A percentile compares a stretch with the other conserved stretches of the same genome.
Evolutionary conservation across 23 tunicate genomes (phyloP).

Genomic region (Halocynthia aurantium): DNA sequence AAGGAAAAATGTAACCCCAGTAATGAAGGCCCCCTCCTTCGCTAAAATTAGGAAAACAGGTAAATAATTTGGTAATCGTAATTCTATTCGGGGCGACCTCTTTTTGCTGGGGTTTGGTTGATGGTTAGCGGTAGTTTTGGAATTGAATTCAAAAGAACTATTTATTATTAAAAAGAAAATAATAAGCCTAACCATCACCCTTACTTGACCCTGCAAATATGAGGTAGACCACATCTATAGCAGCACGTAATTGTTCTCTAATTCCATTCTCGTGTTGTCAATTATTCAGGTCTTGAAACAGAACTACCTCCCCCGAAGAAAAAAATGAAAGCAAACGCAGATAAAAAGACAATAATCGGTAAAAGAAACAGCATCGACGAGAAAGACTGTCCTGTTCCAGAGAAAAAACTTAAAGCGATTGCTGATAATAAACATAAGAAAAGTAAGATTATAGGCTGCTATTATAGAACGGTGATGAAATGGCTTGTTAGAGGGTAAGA

Average conservation of each 20-base stretch:
- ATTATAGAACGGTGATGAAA: too few relatives aligned
- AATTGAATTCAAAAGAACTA: too few relatives aligned
- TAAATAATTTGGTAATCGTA: background rate
- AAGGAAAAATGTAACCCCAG: constrained; percentile 16
- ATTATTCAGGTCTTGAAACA: constrained; percentile 45
- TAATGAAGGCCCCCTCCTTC: constrained; percentile 53
- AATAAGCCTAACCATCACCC: background rate
- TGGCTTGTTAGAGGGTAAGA: too few relatives aligned
- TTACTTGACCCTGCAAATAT: background rate
- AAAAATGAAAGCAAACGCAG: background rate
- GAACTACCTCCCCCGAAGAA: constrained; percentile 16
- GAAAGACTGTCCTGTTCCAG: constrained; percentile 27
- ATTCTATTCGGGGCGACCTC: background rate
- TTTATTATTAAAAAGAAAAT: background rate
- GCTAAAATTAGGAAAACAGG: constrained; percentile 80
- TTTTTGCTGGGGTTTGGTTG: background rate
- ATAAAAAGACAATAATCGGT: constrained; percentile 12
- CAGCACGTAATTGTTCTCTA: background rate
- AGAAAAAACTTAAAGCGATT: constrained; percentile 51
- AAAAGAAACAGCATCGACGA: constrained; percentile 70
- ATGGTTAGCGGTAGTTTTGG: too few relatives aligned
- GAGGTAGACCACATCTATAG: too few relatives aligned
- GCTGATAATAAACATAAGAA: constrained; percentile 38
- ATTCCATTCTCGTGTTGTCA: background rate
- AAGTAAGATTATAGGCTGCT: constrained; percentile 30